These are phyloP conservation scores for Gulo gulo DNA, from an alignment of 2,113 vertebrate genomes.

Conservation along the genomic window DNA sequence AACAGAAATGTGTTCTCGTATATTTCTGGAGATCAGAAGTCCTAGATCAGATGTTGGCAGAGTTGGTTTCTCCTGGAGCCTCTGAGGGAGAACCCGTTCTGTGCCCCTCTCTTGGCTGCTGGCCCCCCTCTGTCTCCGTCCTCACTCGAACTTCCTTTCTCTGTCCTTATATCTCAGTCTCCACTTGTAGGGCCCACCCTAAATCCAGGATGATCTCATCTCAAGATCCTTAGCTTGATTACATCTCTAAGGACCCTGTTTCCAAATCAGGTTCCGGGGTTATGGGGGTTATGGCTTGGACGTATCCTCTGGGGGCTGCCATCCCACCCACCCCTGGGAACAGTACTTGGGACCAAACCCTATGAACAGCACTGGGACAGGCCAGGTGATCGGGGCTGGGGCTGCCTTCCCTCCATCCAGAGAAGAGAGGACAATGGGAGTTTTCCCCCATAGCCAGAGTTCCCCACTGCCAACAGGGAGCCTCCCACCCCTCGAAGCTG, in stretches of 20 bases:
- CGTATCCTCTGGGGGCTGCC: rapidly evolving
- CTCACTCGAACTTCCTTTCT: not conserved
- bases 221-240: not conserved
- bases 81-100: not conserved
- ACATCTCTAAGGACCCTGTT: not conserved
- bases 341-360: not conserved
- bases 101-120: not conserved
- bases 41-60: not conserved
- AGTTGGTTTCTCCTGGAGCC: not conserved
- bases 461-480: too few relatives aligned
- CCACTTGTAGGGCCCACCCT: not conserved
- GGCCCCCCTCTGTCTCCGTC: too few relatives aligned
- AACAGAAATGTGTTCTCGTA: not conserved
- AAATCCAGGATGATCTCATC: not conserved
- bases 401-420: not conserved
- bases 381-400: not conserved
- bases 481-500: not conserved
- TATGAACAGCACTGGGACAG: not conserved
- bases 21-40: not conserved
- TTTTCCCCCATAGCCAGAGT: not conserved
- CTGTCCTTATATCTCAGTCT: not conserved
- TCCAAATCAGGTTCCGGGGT: not conserved
- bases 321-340: not conserved
- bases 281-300: not conserved
- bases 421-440: not conserved